These are phyloP conservation scores for Eutolmus rufibarbis DNA, from an alignment of 2,888 invertebrate species.

Conservation along the genomic window DNA sequence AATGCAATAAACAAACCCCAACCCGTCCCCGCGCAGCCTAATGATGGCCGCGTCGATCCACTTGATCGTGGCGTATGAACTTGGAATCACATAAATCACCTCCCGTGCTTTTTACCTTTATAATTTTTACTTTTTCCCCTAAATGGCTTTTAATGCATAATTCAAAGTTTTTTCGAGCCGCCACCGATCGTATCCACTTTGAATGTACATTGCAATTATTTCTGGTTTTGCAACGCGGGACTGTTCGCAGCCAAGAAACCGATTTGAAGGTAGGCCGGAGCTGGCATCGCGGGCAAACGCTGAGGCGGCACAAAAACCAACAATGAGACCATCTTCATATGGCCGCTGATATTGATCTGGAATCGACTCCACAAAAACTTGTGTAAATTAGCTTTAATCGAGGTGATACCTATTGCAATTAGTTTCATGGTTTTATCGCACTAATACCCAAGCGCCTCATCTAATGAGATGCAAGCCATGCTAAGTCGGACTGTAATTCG, in stretches of 20 bases:
- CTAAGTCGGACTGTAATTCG: conserved; percentile 14
- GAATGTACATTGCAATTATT: conserved; percentile 39
- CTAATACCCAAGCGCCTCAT: conserved; percentile 5
- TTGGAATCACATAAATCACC: conserved; percentile 47
- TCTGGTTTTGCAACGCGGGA: neutral
- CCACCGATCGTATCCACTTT: conserved; percentile 31
- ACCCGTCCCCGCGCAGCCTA: neutral
- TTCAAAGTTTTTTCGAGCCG: conserved; percentile 14
- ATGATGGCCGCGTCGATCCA: conserved; percentile 32
- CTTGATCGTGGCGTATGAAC: conserved; percentile 46
- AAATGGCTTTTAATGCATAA: conserved; percentile 42
- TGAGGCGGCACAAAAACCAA: neutral
- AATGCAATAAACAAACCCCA: conserved; percentile 2
- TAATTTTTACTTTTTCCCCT: conserved; percentile 38
- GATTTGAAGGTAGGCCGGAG: conserved; percentile 17
- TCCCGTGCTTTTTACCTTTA: conserved; percentile 24
- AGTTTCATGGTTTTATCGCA: conserved; percentile 26
- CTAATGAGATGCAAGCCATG: conserved; percentile 32
- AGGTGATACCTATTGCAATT: conserved; percentile 37
- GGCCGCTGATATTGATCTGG: conserved; percentile 30
- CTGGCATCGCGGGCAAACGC: neutral
- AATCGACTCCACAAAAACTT: conserved; percentile 24
- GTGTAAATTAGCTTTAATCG: conserved; percentile 37
- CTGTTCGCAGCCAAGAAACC: neutral
- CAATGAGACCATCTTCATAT: conserved; percentile 36